A percentile compares a stretch with the other conserved stretches of the same genome.
Evolutionary conservation across 2,113 vertebrate genomes (phyloP).

Genomic region (Isurus oxyrinchus): DNA sequence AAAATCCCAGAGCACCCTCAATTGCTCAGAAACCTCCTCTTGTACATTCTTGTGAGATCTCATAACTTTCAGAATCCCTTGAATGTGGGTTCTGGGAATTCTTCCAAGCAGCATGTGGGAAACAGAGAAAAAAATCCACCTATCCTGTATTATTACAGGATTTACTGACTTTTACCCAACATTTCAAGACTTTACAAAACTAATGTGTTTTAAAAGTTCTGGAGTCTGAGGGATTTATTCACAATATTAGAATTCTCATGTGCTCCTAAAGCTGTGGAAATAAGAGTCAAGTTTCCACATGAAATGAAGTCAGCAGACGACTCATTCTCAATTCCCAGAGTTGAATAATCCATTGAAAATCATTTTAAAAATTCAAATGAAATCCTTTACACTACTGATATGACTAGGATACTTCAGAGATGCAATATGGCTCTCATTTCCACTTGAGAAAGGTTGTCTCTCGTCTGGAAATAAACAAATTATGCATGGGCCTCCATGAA

Average conservation of each 20-base stretch:
- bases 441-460: background rate
- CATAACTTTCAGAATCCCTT: background rate
- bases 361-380: background rate
- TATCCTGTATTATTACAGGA: background rate
- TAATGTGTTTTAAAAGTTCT: background rate
- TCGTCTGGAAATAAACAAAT: background rate
- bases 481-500: background rate
- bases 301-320: background rate
- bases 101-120: background rate
- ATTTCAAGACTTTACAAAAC: background rate
- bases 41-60: background rate
- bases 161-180: background rate
- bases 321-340: background rate
- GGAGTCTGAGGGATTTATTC: background rate
- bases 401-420: background rate
- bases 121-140: background rate
- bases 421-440: background rate
- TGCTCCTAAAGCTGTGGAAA: background rate
- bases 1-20: background rate
- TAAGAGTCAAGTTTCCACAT: constrained; percentile 1
- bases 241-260: background rate
- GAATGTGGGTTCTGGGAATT: constrained; percentile 4
- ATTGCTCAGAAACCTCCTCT: background rate
- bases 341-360: constrained; percentile 16
- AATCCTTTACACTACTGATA: background rate